Conservation (phyloP, 2,113 vertebrate species). For the Vireo altiloquus region DNA sequence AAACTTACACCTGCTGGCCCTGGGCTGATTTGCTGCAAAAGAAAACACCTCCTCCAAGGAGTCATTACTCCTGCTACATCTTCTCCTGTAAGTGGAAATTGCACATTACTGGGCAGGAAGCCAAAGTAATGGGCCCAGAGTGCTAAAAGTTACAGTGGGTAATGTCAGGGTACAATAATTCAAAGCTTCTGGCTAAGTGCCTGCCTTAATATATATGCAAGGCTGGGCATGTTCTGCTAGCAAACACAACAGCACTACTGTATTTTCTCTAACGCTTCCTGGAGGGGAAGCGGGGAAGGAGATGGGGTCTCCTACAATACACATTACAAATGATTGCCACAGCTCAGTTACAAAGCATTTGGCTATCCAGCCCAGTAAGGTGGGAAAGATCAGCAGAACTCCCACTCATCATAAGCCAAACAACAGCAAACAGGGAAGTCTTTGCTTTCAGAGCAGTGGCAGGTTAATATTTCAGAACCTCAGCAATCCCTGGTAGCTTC, state of each 20-base stretch:
- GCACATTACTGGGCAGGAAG: slow-evolving; percentile 61
- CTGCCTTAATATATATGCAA: slow-evolving; percentile 53
- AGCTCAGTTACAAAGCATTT: not conserved
- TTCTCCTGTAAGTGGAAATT: slow-evolving; percentile 66
- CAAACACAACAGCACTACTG: slow-evolving; percentile 46
- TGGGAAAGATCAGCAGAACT: not conserved
- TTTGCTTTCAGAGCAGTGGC: not conserved
- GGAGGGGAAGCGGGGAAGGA: not conserved
- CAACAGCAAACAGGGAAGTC: not conserved
- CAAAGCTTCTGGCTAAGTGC: slow-evolving; percentile 53
- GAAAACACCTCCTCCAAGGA: slow-evolving; percentile 55
- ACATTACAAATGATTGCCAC: not conserved
- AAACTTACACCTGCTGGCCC: slow-evolving; percentile 58
- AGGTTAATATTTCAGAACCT: not conserved
- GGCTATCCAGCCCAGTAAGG: not conserved
- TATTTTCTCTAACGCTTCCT: slow-evolving; percentile 26
- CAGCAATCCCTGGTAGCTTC: not conserved
- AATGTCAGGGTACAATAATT: slow-evolving; percentile 65
- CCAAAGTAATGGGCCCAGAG: slow-evolving; percentile 63
- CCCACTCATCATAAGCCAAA: not conserved
- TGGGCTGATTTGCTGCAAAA: slow-evolving; percentile 42
- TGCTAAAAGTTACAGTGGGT: slow-evolving; percentile 61
- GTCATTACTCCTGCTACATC: slow-evolving; percentile 57
- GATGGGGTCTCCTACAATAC: not conserved
- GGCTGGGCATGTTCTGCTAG: slow-evolving; percentile 50